These are phyloP conservation scores for Eustalomyia histrio DNA, from an alignment of 2,888 invertebrate species.

Conservation along the genomic window DNA sequence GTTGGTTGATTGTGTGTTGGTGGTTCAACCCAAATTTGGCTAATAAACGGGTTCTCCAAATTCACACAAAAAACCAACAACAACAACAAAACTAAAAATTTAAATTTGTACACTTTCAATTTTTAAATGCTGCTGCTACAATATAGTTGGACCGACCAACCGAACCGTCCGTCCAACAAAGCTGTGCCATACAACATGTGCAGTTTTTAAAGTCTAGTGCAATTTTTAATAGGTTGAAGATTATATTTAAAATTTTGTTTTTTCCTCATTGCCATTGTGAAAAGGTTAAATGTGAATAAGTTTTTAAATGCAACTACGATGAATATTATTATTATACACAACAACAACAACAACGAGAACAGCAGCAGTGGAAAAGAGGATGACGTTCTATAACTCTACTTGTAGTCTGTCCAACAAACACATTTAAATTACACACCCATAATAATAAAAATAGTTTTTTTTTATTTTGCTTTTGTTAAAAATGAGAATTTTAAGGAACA, in stretches of 20 bases:
- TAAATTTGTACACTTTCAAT: conserved; percentile 63
- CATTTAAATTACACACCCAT: background rate
- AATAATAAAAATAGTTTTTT: background rate
- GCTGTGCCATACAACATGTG: conserved; percentile 7
- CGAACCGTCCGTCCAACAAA: conserved; percentile 10
- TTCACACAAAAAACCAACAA: conserved; percentile 53
- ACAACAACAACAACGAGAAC: background rate
- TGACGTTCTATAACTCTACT: conserved; percentile 4
- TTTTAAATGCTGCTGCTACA: conserved; percentile 53
- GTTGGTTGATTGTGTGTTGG: conserved; percentile 58
- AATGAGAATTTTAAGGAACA: conserved; percentile 4
- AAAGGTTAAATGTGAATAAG: conserved; percentile 63
- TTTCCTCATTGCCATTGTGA: conserved; percentile 64
- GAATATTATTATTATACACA: conserved; percentile 36
- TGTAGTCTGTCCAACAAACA: background rate
- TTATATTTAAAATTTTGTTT: conserved; percentile 41
- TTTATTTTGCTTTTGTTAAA: background rate
- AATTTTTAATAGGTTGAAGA: conserved; percentile 57
- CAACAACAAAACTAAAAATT: background rate
- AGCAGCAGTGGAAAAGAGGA: background rate
- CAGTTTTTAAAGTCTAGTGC: conserved; percentile 40
- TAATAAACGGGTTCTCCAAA: conserved; percentile 66
- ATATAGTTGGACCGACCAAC: conserved; percentile 39
- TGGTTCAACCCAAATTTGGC: conserved; percentile 65
- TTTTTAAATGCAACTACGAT: conserved; percentile 47